These are phyloP conservation scores for Benthosema pterotum DNA, from an alignment of 2,797 vertebrate species.

Conservation along the genomic window DNA sequence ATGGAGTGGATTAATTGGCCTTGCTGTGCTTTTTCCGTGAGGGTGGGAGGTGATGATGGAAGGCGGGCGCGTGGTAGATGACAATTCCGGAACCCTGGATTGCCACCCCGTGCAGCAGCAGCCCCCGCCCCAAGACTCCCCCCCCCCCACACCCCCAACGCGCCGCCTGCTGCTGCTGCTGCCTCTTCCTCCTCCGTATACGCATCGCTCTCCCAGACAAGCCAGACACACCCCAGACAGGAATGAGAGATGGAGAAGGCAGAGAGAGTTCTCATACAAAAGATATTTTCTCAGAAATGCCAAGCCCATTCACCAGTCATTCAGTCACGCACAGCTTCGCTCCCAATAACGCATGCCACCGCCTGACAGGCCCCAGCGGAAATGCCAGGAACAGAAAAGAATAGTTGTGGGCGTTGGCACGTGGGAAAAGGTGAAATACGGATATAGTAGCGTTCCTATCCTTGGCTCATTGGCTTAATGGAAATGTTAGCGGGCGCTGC, in stretches of 20 bases:
- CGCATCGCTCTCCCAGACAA: no score
- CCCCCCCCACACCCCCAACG: conserved; percentile 23
- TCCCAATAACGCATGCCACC: conserved; percentile 24
- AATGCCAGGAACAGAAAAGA: no score
- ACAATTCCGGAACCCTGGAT: conserved; percentile 30
- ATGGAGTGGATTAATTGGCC: conserved; percentile 63
- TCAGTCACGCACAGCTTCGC: conserved; percentile 50
- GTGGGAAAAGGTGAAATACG: no score
- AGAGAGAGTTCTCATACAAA: conserved; percentile 38
- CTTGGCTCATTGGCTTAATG: no score
- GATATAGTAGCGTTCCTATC: no score
- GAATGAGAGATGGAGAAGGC: conserved; percentile 29
- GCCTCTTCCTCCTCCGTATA: conserved; percentile 20
- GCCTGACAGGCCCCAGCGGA: no score
- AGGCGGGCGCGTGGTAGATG: conserved; percentile 3
- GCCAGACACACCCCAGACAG: conserved; percentile 20
- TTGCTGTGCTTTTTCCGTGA: conserved; percentile 54
- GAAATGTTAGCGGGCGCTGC: no score
- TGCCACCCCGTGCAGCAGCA: background rate
- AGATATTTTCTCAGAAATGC: conserved; percentile 33
- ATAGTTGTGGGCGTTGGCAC: no score
- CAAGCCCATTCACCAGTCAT: conserved; percentile 48
- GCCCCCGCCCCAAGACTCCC: background rate
- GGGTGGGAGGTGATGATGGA: conserved; percentile 29
- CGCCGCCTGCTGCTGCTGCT: no score